Evolutionary conservation across 2,113 vertebrate species (phyloP).

Genomic region (Nycticorax nycticorax): DNA sequence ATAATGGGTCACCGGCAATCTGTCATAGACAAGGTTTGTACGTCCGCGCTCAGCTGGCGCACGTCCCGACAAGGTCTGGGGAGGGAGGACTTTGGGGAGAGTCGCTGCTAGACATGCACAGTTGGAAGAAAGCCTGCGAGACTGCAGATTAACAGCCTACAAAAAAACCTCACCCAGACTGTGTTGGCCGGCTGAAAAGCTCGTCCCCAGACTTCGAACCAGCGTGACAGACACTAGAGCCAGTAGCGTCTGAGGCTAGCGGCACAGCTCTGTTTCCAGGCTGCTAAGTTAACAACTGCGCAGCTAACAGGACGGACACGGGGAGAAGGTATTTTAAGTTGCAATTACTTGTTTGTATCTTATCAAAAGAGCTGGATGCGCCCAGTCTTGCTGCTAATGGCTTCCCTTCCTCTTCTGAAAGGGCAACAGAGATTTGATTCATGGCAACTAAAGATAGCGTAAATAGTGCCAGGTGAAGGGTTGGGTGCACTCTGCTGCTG

Average conservation of each 20-base stretch:
- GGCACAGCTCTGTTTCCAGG: neutral
- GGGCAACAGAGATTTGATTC: neutral
- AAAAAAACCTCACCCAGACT: neutral
- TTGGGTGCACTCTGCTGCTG: neutral
- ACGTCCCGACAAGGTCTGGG: neutral
- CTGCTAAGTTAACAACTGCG: neutral
- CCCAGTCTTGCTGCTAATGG: neutral
- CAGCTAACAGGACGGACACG: neutral
- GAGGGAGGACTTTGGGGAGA: neutral
- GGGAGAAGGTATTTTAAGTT: constrained; percentile 28
- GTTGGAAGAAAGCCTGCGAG: neutral
- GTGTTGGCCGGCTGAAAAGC: neutral
- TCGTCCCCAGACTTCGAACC: neutral
- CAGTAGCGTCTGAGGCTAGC: neutral
- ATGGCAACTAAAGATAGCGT: neutral
- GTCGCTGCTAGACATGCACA: neutral
- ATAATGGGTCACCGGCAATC: neutral
- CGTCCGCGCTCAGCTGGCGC: fast-evolving
- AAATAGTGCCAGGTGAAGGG: neutral
- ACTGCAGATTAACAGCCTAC: neutral
- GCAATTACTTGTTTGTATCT: neutral
- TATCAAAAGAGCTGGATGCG: neutral
- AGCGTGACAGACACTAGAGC: neutral
- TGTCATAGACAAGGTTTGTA: neutral
- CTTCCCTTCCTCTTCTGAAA: constrained; percentile 9